Evolutionary conservation across 2,888 invertebrate species (phyloP), one percentile per base, ranked within the genome.

Genomic region (Melinaea marsaeus): DNA sequence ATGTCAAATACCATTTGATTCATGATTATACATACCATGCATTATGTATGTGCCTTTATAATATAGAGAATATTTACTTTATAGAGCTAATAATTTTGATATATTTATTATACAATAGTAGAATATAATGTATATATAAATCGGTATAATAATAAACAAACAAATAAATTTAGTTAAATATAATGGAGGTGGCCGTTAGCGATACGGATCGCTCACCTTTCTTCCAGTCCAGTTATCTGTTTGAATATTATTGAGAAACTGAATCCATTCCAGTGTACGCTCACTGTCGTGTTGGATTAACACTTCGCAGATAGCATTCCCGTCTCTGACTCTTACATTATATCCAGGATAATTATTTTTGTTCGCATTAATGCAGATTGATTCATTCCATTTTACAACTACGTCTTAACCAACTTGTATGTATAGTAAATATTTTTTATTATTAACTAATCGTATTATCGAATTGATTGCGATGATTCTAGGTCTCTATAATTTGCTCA

Each of bases 241-340:
- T 63, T 56, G 65, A 64, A 60, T 60, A 60, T 55, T 60, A 65
- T 67, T 60, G 57, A 54, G 59, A 57, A 56, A 54, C 57, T 13
- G 34, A 47, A 55, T 62, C 57, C 48, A 57, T 61, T 63, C 61
- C 67, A 57, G 57, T 59, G 61, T 57, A 57, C 51, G 61, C 58
- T 35, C 55, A 45, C 65, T 65, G 66, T 68, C 70, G 65, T 57
- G 59, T 65, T 62, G 64, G 65, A 65, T 65, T 68, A 70, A 58
- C 55, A 65, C 61, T 54, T 51, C 3, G 37, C 9, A 13, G 56
- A 56, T 37, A 47, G 37, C 13, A 51, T 54, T 65, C 65, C 59
- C 63, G 63, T 65, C 54, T 51, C 47, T 56, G 55, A 55, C 37
- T 22, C 46, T 33, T 32, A 37, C 48, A 13, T 59, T 60, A 54